These are phyloP conservation scores for Bothrops jararaca DNA, from an alignment of 2,113 vertebrate species.

Conservation along the genomic window DNA sequence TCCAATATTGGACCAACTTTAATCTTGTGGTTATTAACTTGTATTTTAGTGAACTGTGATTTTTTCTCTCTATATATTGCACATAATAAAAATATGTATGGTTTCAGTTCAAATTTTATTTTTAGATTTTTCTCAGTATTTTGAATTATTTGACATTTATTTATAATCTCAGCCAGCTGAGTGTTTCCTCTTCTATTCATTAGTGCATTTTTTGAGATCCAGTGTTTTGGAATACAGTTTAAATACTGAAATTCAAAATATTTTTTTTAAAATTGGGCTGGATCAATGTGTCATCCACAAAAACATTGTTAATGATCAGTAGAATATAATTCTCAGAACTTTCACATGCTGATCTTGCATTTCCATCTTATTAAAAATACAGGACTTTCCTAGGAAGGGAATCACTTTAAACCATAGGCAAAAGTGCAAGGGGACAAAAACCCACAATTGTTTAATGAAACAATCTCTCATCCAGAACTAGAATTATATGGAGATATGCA, in stretches of 20 bases:
- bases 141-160: not conserved
- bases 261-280: constrained; percentile 56
- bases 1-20: not conserved
- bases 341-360: constrained; percentile 57
- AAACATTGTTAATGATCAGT: constrained; percentile 63
- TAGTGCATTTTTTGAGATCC: constrained; percentile 31
- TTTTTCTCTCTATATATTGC: not conserved
- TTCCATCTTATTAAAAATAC: constrained; percentile 58
- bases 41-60: not conserved
- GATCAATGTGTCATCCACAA: constrained; percentile 41
- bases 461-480: not conserved
- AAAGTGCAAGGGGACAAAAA: not conserved
- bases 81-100: not conserved
- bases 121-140: not conserved
- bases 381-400: constrained; percentile 13
- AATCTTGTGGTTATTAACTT: not conserved
- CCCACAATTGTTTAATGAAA: constrained; percentile 8
- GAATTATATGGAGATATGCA: constrained; percentile 10
- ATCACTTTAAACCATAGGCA: constrained; percentile 39
- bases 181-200: constrained; percentile 21
- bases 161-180: constrained; percentile 4
- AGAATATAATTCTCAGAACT: constrained; percentile 14
- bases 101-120: not conserved
- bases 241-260: constrained; percentile 30
- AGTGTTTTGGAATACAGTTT: constrained; percentile 8